A percentile compares a stretch with the other conserved stretches of the same genome.
phyloP scores from a whole-genome alignment of 2,113 vertebrate species.

The Platichthys stellatus region DNA sequence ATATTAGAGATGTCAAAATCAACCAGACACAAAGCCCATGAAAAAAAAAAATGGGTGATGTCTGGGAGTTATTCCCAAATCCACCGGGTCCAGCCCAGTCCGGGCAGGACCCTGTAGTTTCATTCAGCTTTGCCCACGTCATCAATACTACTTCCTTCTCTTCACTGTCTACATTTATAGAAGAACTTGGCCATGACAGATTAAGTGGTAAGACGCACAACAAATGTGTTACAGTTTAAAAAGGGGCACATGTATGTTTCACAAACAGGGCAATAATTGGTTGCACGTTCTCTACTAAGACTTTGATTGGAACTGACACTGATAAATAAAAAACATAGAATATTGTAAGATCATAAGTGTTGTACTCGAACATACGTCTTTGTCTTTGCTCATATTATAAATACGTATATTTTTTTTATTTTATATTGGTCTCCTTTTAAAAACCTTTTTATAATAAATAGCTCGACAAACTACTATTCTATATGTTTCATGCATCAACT shows the following conservation, averaged over 20 bases:
- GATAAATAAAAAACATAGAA: not conserved
- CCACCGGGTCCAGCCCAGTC: not conserved
- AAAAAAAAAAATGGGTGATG: slow-evolving; percentile 39
- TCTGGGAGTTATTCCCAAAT: slow-evolving; percentile 31
- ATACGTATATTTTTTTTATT: slow-evolving; percentile 16
- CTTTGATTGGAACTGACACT: slow-evolving; percentile 27
- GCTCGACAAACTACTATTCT: not conserved
- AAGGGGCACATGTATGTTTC: slow-evolving; percentile 82
- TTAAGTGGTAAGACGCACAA: not conserved
- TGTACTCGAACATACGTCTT: not conserved
- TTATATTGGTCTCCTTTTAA: not conserved
- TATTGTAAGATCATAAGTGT: not conserved
- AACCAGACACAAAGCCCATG: slow-evolving; percentile 30
- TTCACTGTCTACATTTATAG: slow-evolving; percentile 16
- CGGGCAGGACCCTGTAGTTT: slow-evolving; percentile 20
- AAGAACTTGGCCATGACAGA: slow-evolving; percentile 29
- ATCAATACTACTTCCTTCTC: slow-evolving; percentile 1
- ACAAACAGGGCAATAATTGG: slow-evolving; percentile 70
- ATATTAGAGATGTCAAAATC: slow-evolving; percentile 59
- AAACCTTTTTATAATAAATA: slow-evolving; percentile 5
- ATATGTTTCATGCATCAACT: not conserved
- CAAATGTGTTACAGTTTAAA: slow-evolving; percentile 39
- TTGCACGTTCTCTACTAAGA: slow-evolving; percentile 22
- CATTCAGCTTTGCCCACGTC: slow-evolving; percentile 31
- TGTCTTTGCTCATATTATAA: slow-evolving; percentile 18